A percentile compares a stretch with the other conserved stretches of the same genome.
Conservation (phyloP, 1,140 invertebrate species). For the Eueides isabella region DNA sequence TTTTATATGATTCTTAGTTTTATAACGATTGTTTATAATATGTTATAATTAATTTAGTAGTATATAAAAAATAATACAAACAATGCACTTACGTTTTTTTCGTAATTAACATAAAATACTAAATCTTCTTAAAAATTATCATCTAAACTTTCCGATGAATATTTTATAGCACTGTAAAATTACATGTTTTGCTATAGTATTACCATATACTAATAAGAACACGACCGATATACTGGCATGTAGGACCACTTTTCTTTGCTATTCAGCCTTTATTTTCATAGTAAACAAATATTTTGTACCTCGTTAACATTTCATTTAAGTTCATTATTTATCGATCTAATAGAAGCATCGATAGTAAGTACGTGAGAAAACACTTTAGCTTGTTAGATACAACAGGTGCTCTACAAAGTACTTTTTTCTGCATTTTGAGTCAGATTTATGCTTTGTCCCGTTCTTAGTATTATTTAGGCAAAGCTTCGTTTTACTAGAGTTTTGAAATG, state of each 20-base stretch:
- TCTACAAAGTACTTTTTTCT: background rate
- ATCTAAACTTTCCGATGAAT: conserved; percentile 33
- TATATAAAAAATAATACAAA: too few species aligned
- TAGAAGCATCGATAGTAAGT: background rate
- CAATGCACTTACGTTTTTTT: too few species aligned
- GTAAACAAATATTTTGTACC: conserved; percentile 21
- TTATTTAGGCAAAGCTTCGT: too few species aligned
- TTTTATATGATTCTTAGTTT: too few species aligned
- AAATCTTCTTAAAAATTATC: background rate
- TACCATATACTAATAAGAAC: conserved; percentile 35
- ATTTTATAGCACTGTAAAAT: conserved; percentile 22
- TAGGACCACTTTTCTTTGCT: conserved; percentile 35
- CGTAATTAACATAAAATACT: too few species aligned
- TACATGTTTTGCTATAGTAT: conserved; percentile 22
- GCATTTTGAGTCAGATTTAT: background rate
- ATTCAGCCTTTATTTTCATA: conserved; percentile 6
- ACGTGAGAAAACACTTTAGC: background rate
- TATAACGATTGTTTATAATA: too few species aligned
- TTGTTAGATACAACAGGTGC: background rate
- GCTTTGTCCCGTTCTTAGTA: too few species aligned
- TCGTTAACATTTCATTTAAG: conserved; percentile 18
- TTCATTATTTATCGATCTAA: conserved; percentile 17
- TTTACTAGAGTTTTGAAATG: too few species aligned
- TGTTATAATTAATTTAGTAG: too few species aligned
- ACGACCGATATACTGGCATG: conserved; percentile 35